Evolutionary conservation across 2,797 vertebrate species (phyloP).

Genomic region (Cuniculus paca): DNA sequence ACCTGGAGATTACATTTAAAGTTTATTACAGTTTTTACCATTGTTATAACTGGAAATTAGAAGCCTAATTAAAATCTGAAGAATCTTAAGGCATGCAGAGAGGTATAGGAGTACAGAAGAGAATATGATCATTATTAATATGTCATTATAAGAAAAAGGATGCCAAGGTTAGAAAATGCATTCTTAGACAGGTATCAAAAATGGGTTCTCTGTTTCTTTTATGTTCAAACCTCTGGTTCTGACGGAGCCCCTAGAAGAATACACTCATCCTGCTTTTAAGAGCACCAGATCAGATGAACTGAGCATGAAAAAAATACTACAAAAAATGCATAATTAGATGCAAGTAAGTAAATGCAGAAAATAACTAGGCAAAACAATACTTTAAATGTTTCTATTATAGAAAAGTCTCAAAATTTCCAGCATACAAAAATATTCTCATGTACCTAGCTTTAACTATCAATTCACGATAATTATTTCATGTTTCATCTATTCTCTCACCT

Average conservation of each 20-base stretch:
- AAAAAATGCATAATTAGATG: not conserved
- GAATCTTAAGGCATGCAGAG: not conserved
- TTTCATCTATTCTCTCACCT: not conserved
- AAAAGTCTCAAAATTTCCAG: constrained; percentile 57
- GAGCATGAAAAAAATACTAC: constrained; percentile 5
- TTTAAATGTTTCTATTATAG: constrained; percentile 40
- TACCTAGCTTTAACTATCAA: constrained; percentile 46
- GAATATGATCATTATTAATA: constrained; percentile 56
- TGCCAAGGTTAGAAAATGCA: constrained; percentile 20
- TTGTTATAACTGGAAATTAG: not conserved
- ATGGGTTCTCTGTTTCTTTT: not conserved
- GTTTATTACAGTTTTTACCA: not conserved
- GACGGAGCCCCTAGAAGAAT: not conserved
- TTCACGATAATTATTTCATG: not conserved
- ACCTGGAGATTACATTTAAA: constrained; percentile 29
- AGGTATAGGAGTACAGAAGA: not conserved
- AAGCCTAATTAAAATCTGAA: constrained; percentile 56
- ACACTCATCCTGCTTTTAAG: constrained; percentile 26
- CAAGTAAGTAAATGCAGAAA: constrained; percentile 2
- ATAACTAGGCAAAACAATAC: constrained; percentile 16
- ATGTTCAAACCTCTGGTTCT: constrained; percentile 57
- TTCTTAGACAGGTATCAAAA: constrained; percentile 46
- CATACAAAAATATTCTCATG: constrained; percentile 27
- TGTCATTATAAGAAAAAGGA: constrained; percentile 18
- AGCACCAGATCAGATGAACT: constrained; percentile 33